A percentile compares a stretch with the other conserved stretches of the same genome.
phyloP scores from a whole-genome alignment of 2,797 vertebrate genomes.

The Coregonus suidteri region DNA sequence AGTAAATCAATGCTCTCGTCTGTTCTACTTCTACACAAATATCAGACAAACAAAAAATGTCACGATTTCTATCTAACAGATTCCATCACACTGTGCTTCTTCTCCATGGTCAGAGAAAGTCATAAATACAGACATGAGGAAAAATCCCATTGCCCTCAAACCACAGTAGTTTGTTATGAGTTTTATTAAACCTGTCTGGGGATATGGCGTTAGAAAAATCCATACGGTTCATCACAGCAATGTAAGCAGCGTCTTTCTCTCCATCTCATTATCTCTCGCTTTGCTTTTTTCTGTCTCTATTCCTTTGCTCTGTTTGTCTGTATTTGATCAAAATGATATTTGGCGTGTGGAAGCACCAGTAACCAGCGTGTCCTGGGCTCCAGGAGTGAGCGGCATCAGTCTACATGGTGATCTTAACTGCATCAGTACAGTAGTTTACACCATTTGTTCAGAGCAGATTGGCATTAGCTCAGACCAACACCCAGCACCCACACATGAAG shows the following conservation, averaged over 20 bases:
- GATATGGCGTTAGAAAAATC: slow-evolving; percentile 10
- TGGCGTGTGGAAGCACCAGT: not conserved
- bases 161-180: not conserved
- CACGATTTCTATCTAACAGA: no score
- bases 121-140: not conserved
- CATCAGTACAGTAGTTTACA: slow-evolving; percentile 12
- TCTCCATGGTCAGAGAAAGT: slow-evolving; percentile 3
- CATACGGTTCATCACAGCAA: slow-evolving; percentile 21
- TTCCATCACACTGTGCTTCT: no score
- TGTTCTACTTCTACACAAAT: no score
- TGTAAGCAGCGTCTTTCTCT: not conserved
- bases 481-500: no score
- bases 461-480: not conserved
- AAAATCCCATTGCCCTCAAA: not conserved
- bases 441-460: slow-evolving; percentile 16
- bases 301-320: not conserved
- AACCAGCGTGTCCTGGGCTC: not conserved
- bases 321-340: not conserved
- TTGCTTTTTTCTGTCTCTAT: not conserved
- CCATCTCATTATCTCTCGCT: no score
- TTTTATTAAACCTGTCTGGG: slow-evolving; percentile 20
- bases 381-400: no score
- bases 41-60: no score
- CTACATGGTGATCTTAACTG: no score
- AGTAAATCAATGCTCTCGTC: no score